These are phyloP conservation scores for Bolborhynchus lineola DNA, from an alignment of 2,113 vertebrate genomes.

Conservation along the genomic window DNA sequence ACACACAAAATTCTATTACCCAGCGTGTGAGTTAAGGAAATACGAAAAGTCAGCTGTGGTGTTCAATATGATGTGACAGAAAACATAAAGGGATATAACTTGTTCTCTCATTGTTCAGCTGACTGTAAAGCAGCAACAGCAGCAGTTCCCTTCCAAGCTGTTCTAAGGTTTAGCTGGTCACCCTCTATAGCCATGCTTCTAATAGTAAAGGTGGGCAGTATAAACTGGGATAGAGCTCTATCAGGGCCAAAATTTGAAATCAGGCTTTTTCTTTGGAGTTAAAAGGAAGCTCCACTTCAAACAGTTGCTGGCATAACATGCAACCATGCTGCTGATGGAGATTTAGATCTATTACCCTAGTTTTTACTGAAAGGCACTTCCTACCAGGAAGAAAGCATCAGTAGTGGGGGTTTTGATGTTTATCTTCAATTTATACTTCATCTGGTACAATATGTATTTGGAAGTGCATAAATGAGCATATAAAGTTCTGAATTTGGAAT, in stretches of 20 bases:
- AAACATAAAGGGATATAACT: not conserved
- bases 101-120: not conserved
- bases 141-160: not conserved
- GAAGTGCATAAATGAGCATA: not conserved
- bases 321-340: not conserved
- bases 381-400: not conserved
- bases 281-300: not conserved
- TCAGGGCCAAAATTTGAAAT: not conserved
- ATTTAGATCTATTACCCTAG: not conserved
- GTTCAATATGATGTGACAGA: not conserved
- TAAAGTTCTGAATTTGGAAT: not conserved
- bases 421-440: not conserved
- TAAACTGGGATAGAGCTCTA: not conserved
- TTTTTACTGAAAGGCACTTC: not conserved
- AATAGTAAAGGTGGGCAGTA: not conserved
- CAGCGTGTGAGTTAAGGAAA: not conserved
- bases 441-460: not conserved
- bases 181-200: not conserved
- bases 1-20: not conserved
- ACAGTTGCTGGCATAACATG: not conserved
- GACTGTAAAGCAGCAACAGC: not conserved
- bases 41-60: not conserved
- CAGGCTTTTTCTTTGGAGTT: not conserved
- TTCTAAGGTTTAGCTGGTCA: not conserved
- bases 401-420: fast-evolving